Evolutionary conservation across 37 sponge, comb jelly and placozoan genomes (phyloP), one percentile per base, ranked within the genome.

Genomic region (Agelas oroides): DNA sequence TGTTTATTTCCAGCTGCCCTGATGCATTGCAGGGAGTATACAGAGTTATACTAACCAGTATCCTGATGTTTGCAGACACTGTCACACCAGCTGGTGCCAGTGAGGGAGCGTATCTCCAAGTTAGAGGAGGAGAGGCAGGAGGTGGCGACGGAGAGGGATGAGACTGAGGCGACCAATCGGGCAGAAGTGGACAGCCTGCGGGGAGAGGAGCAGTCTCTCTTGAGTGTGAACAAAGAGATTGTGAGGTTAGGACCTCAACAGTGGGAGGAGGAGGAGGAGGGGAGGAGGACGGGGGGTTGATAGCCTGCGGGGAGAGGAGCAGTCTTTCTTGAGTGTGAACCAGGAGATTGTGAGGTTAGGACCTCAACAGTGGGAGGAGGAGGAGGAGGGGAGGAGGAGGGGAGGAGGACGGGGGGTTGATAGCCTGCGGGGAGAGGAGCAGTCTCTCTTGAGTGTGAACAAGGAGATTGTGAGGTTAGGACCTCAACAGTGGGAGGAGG

Each of bases 71-170:
- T 56, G n/a, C 24, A 89, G 90, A 75, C 64, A 14, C 46, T 67
- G 58, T 27, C 61, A 15, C 71, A 36, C 0, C 92, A 62, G 17
- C 40, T 78, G 30, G 72, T 39, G 1, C 86, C 86, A 1, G 86
- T 93, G 59, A 77, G 70, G 54, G 73, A 73, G 59, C 82, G 83
- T 62, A 71, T 93, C 55, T 23, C 30, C 31, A 17, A 57, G 19
- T 15, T 70, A 24, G 73, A 59, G 83, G 21, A 12, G 3, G 75
- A 83, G 70, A 85, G 40, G 58, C 59, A 65, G 30, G 59, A 61
- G 24, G 24, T 61, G 31, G 1, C 17, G 32, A 54, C 40, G 33
- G 79, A 80, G 20, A 81, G 82, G 58, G 83, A 71, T 31, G 87
- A 82, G 52, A 56, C 46, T 0, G 82, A 86, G 19, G 58, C 57